These are phyloP conservation scores for Petrocephalus zakoni DNA, from an alignment of 2,113 vertebrate species.

Conservation along the genomic window DNA sequence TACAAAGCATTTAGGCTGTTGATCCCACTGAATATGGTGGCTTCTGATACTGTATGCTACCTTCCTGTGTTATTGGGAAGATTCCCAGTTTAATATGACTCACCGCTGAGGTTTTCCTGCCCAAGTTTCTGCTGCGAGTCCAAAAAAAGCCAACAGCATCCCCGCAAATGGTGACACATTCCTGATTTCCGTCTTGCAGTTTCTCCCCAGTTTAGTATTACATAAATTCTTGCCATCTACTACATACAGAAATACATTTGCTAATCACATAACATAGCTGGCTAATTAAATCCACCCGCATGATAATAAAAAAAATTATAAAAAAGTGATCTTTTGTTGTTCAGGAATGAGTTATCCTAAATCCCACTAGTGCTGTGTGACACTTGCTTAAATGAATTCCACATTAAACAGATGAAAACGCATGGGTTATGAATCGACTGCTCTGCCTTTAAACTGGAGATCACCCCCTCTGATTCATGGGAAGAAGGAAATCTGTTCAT, in stretches of 20 bases:
- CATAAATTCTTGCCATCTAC: not conserved
- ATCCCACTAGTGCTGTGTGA: not conserved
- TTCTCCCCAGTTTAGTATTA: not conserved
- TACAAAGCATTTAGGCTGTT: not conserved
- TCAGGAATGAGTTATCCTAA: not conserved
- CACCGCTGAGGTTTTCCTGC: not conserved
- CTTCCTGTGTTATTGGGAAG: not conserved
- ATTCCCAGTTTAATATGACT: not conserved
- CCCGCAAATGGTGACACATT: not conserved
- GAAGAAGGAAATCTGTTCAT: not conserved
- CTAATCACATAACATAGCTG: not conserved
- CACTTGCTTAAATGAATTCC: not conserved
- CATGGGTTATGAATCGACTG: not conserved
- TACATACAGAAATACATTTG: not conserved
- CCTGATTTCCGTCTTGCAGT: not conserved
- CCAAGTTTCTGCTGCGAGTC: not conserved
- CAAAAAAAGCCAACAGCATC: not conserved
- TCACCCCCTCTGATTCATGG: not conserved
- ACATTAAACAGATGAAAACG: not conserved
- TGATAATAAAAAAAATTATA: not conserved
- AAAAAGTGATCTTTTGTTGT: not conserved
- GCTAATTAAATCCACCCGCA: slow-evolving; percentile 13
- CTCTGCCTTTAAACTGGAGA: not conserved
- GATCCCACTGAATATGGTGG: not conserved
- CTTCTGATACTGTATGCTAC: not conserved